Conservation (phyloP, 1,140 invertebrate species). For the Asobara japonica region DNA sequence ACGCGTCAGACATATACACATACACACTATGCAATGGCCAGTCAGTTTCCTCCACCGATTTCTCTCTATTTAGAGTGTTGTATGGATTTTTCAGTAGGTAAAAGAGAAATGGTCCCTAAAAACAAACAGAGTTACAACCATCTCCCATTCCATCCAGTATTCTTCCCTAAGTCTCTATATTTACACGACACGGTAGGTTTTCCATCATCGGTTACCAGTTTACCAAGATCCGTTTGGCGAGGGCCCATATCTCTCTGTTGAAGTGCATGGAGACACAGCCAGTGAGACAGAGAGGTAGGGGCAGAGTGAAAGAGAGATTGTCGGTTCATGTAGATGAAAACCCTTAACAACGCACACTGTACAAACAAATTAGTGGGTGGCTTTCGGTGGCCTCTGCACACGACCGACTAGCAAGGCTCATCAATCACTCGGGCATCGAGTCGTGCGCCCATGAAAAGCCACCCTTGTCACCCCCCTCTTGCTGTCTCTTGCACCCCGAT, state of each 20-base stretch:
- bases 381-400: conserved; percentile 20
- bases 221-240: background rate
- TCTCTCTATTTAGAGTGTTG: conserved; percentile 10
- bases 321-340: conserved; percentile 26
- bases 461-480: conserved; percentile 30
- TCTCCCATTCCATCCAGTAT: background rate
- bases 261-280: background rate
- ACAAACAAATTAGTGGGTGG: conserved; percentile 51
- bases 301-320: too few relatives aligned
- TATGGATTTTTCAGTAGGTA: background rate
- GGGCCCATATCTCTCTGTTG: background rate
- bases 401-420: conserved; percentile 28
- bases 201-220: conserved; percentile 14
- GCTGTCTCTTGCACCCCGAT: background rate
- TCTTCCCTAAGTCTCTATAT: conserved; percentile 41
- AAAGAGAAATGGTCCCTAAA: conserved; percentile 17
- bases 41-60: background rate
- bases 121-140: conserved; percentile 17
- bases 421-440: conserved; percentile 40
- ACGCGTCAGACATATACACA: too few relatives aligned
- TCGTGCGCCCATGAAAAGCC: conserved; percentile 35
- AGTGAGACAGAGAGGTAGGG: conserved; percentile 23
- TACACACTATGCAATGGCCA: background rate
- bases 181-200: conserved; percentile 25
- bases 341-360: conserved; percentile 36